Percentiles rank a stretch among this genome's conserved stretches.
phyloP scores from a whole-genome alignment of 1,140 invertebrate genomes.

The Nephila pilipes region DNA sequence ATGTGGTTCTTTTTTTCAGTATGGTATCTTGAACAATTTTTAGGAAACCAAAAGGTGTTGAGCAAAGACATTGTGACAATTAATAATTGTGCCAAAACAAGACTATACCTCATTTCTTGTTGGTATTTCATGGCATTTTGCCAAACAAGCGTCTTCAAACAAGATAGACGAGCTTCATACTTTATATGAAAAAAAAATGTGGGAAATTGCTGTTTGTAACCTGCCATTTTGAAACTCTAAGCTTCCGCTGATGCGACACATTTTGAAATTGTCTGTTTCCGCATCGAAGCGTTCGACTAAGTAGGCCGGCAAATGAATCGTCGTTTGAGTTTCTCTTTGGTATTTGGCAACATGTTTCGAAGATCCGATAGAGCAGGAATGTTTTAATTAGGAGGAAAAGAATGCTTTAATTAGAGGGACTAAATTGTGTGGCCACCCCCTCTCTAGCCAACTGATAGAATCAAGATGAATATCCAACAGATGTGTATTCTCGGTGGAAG shows the following conservation, averaged over 20 bases:
- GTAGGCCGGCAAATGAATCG: constrained; percentile 61
- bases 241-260: constrained; percentile 59
- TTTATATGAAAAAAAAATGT: neutral
- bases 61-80: neutral
- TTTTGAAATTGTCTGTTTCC: constrained; percentile 36
- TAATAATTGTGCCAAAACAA: constrained; percentile 42
- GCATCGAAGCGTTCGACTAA: constrained; percentile 40
- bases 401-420: constrained; percentile 56
- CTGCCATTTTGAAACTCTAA: constrained; percentile 64
- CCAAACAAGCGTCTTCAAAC: constrained; percentile 65
- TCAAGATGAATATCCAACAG: constrained; percentile 25
- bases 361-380: constrained; percentile 55
- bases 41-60: neutral
- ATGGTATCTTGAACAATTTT: neutral
- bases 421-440: neutral
- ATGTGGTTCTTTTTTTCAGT: too few species aligned
- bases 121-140: constrained; percentile 35
- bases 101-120: constrained; percentile 13
- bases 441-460: neutral
- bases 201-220: constrained; percentile 49
- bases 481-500: neutral
- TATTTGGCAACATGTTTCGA: constrained; percentile 52
- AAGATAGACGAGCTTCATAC: constrained; percentile 40
- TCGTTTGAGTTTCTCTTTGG: constrained; percentile 27
- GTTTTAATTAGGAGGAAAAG: constrained; percentile 68